Percentiles rank a stretch among this genome's conserved stretches.
phyloP scores from a whole-genome alignment of 2,797 vertebrate species.

The Coregonus ussuriensis region DNA sequence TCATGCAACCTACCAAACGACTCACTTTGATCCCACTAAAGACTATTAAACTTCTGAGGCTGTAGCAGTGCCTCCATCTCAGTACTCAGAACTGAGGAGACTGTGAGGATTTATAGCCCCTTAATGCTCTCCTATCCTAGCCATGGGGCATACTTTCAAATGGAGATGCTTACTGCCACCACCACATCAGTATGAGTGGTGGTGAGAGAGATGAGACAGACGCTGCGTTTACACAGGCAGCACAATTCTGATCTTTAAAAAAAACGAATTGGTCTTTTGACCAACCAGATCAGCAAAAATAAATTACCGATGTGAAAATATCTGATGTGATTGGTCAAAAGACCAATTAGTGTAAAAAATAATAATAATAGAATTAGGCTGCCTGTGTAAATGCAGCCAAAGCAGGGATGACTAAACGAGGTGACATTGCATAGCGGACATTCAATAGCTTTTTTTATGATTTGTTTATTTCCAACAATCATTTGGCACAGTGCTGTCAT shows the following conservation, averaged over 20 bases:
- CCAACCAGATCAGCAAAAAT: too few species aligned
- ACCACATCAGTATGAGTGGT: slow-evolving; percentile 23
- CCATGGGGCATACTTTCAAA: slow-evolving; percentile 49
- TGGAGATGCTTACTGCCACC: slow-evolving; percentile 43
- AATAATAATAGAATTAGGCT: too few species aligned
- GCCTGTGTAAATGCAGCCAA: not conserved
- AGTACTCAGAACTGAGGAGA: slow-evolving; percentile 19
- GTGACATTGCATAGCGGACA: slow-evolving; percentile 18
- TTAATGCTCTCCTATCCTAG: slow-evolving; percentile 27
- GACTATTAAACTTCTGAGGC: slow-evolving; percentile 20
- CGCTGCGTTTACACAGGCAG: too few species aligned
- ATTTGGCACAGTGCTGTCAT: slow-evolving; percentile 34
- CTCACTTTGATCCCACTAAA: slow-evolving; percentile 16
- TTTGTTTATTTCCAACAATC: slow-evolving; percentile 46
- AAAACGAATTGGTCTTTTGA: too few species aligned
- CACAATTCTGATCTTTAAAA: too few species aligned
- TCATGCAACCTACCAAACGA: slow-evolving; percentile 2
- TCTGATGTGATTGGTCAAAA: too few species aligned
- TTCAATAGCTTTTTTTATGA: slow-evolving; percentile 40
- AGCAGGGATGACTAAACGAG: slow-evolving; percentile 19
- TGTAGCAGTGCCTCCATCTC: slow-evolving; percentile 28
- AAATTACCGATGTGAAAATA: too few species aligned
- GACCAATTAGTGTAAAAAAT: too few species aligned
- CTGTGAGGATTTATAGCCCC: slow-evolving; percentile 26
- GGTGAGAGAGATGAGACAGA: slow-evolving; percentile 8